Evolutionary conservation across 2,797 vertebrate genomes (phyloP), one percentile per base, ranked within the genome.

Genomic region (Chelon auratus): DNA sequence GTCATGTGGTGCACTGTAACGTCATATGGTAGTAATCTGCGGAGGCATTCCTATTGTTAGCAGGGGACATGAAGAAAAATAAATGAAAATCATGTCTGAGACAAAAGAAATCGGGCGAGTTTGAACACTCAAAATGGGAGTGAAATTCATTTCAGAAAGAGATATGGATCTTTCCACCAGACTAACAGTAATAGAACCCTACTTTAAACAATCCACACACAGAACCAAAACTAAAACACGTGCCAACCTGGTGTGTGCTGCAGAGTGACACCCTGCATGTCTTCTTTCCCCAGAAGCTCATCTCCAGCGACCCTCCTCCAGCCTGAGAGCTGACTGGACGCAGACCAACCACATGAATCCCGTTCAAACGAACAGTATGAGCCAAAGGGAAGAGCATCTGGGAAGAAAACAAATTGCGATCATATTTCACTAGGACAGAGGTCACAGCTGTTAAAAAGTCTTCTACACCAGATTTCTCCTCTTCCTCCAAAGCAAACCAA

Each of bases 291-390:
- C 58, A 68, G 70, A 0, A 86, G 83, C 48, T 94, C 86, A 24
- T 92, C 84, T 87, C 93, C 93, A 55, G 90, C 85, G 5, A 60
- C 63, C 75, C 94, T 83, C 72, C 86, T 93, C 97, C 97, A 97
- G 47, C 88, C 88, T 1, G 68, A 80, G 36, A 61, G 89, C 77
- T 80, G 85, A 13, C 86, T 92, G 73, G 91, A 88, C 50, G 91
- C 63, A 0, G 90, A 94, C 97, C 97, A 97, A 48, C 95, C 95
- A 77, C 97, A 97, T 0, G 78, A 72, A 57, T 93, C 95, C 30
- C 82, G 81, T 82, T 97, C 96, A 89, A 97, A 97, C 0, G 95
- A 96, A 73, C 97, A 97, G 11, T 96, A 90, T 15, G 96, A 94
- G n/a, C 96, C 96, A 11, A 90, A 77, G 0, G 95, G 95, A 75